Percentiles rank a stretch among this genome's conserved stretches.
These are phyloP conservation scores for Butastur rufipennis DNA, from an alignment of 2,113 vertebrate genomes.

Conservation along the genomic window DNA sequence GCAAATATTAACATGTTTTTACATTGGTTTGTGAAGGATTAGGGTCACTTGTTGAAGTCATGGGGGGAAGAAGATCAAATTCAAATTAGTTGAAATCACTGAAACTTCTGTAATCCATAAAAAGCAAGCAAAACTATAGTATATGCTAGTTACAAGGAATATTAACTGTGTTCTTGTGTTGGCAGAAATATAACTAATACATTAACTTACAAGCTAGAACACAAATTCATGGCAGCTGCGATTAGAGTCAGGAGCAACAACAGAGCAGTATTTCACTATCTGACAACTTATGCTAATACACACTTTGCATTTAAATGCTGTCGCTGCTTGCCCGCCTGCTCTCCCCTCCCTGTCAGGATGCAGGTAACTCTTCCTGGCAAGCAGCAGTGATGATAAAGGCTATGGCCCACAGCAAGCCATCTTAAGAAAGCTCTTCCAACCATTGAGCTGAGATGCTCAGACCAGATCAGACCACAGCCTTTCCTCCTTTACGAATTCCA, in stretches of 20 bases:
- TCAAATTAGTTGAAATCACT: neutral
- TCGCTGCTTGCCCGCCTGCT: neutral
- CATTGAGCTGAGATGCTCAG: neutral
- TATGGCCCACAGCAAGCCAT: neutral
- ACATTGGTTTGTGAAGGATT: neutral
- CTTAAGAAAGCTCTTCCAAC: neutral
- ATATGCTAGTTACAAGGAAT: neutral
- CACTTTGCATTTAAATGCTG: slow-evolving; percentile 1
- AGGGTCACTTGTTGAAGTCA: neutral
- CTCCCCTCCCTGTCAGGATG: neutral
- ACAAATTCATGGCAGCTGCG: neutral
- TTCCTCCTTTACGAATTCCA: neutral
- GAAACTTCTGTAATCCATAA: neutral
- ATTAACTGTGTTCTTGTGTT: neutral
- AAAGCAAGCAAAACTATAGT: neutral
- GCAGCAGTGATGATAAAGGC: neutral
- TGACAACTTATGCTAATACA: slow-evolving; percentile 20
- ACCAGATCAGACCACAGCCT: neutral
- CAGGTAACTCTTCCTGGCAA: neutral
- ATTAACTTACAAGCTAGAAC: neutral
- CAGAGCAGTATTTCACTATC: slow-evolving; percentile 2
- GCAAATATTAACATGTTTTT: neutral
- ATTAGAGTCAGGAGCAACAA: slow-evolving; percentile 9
- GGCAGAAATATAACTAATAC: neutral
- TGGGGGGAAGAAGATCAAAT: neutral